Conservation (phyloP, 2,888 invertebrate species). For the Herminia tarsipennalis region DNA sequence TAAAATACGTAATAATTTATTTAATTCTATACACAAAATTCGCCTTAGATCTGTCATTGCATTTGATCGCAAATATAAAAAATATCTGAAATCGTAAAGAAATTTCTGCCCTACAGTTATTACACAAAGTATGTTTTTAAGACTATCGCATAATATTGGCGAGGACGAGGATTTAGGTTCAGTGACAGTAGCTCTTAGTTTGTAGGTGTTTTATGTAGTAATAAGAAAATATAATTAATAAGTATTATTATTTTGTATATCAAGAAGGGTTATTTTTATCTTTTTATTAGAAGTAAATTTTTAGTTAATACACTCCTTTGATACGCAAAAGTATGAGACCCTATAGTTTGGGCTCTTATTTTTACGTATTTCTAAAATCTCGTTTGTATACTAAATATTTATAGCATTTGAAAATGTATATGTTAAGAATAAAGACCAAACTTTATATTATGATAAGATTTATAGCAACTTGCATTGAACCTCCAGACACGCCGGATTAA, state of each 20-base stretch:
- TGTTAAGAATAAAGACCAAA: too few relatives aligned
- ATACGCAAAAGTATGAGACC: not conserved
- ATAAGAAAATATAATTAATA: not conserved
- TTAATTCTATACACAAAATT: not conserved
- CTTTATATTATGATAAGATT: too few relatives aligned
- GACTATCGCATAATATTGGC: not conserved
- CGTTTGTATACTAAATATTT: too few relatives aligned
- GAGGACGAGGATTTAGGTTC: not conserved
- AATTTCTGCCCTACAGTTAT: not conserved
- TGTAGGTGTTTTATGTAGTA: not conserved
- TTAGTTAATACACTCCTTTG: conserved; percentile 2
- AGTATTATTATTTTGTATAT: not conserved
- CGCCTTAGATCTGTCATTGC: not conserved
- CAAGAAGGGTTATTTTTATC: not conserved
- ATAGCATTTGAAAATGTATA: too few relatives aligned
- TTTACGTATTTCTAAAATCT: too few relatives aligned
- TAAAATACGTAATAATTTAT: not conserved
- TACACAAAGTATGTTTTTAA: not conserved
- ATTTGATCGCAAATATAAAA: not conserved
- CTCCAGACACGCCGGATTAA: too few relatives aligned
- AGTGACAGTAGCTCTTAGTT: not conserved
- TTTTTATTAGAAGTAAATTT: not conserved
- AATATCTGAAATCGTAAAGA: not conserved
- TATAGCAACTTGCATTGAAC: too few relatives aligned
- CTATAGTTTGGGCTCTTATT: too few relatives aligned